These are phyloP conservation scores for Armadillidium nasatum DNA, from an alignment of 1,140 invertebrate species.

Conservation along the genomic window DNA sequence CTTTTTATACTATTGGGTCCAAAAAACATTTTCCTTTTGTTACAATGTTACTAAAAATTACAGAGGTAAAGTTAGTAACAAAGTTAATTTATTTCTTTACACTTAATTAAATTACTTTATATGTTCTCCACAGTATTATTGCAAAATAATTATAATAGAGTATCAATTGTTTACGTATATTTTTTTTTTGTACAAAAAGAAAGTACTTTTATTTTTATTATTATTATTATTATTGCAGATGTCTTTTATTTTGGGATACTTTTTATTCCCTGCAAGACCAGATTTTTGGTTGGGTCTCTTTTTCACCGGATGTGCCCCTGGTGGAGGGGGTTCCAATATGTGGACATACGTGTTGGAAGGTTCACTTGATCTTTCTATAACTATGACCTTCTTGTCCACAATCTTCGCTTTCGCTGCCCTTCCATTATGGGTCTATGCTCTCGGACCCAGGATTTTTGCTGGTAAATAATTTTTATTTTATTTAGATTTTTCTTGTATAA, in stretches of 20 bases:
- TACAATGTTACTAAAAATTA: no score
- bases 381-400: slow-evolving; percentile 57
- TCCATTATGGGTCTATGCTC: slow-evolving; percentile 37
- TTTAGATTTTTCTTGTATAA: no score
- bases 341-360: slow-evolving; percentile 84
- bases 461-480: slow-evolving; percentile 19
- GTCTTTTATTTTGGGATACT: slow-evolving; percentile 36
- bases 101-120: no score
- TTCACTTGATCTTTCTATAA: slow-evolving; percentile 82
- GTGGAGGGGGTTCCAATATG: slow-evolving; percentile 89
- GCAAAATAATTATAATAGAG: no score
- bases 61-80: no score
- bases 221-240: slow-evolving; percentile 26
- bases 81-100: no score
- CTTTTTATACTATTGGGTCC: no score
- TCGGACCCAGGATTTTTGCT: slow-evolving; percentile 34
- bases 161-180: no score
- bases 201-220: neutral
- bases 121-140: no score
- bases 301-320: slow-evolving; percentile 86
- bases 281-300: slow-evolving; percentile 81
- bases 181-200: no score
- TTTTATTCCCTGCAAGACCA: slow-evolving; percentile 46
- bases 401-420: slow-evolving; percentile 53
- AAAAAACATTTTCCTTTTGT: no score